Evolutionary conservation across 2,797 vertebrate genomes (phyloP), one percentile per base, ranked within the genome.

Genomic region (Myotis myotis): DNA sequence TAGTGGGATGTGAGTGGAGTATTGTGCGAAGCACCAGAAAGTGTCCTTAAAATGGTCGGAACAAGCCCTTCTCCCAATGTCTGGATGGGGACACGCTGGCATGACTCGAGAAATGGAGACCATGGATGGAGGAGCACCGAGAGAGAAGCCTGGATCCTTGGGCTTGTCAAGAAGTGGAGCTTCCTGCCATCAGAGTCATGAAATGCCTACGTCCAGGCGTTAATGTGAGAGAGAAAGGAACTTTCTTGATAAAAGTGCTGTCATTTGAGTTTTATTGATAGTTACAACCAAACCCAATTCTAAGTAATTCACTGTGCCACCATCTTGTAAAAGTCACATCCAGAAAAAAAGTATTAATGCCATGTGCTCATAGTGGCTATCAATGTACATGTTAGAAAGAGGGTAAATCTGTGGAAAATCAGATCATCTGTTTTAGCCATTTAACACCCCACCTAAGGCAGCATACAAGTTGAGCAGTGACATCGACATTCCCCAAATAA

Each of bases 321-420:
- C n/a, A 51, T 81, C 47, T 87, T 68, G 28, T 49, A 92, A 91
- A 76, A 87, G 36, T 94, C 72, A 70, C 36, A 38, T 92, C 44
- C 76, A 57, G 80, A 30, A 23, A 66, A 64, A 60, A 41, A 88
- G 49, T 28, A 49, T 72, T n/a, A 64, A 7, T 44, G 19, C 72
- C 66, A 76, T 84, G 5, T 49, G 28, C n/a, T 88, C 78, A 62
- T 19, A 53, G 25, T 57, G 13, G 22, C 6, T 28, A 49, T 72
- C 44, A 20, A 25, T 25, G 8, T 62, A 62, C 22, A 55, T 76
- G 60, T 60, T 12, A n/a, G 57, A 88, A 55, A 41, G 44, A 64
- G 44, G 10, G 51, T 81, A 30, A 64, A 62, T 36, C 44, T 49
- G 6, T 20, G 70, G 15, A 92, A 96, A 89, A 89, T 47, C 17